Conservation (phyloP, 1,140 invertebrate species). For the Campoletis sonorensis region DNA sequence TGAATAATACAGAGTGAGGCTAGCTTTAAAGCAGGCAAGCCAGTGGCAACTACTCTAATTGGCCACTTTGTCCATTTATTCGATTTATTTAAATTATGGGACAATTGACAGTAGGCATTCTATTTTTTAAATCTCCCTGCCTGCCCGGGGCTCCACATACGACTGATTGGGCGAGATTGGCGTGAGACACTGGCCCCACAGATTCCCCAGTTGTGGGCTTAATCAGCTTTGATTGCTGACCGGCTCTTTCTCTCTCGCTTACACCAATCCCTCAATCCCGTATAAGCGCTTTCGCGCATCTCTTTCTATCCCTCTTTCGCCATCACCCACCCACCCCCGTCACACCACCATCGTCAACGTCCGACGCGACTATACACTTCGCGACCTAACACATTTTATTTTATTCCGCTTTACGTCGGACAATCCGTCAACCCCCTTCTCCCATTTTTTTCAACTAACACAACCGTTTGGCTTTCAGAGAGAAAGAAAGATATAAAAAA, state of each 20-base stretch:
- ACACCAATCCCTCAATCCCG: conserved; percentile 22
- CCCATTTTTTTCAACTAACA: background rate
- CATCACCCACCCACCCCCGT: conserved; percentile 41
- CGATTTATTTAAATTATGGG: conserved; percentile 79
- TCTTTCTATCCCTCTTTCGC: conserved; percentile 56
- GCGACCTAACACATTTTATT: conserved; percentile 61
- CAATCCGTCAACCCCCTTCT: background rate
- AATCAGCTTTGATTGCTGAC: conserved; percentile 77
- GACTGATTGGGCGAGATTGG: conserved; percentile 76
- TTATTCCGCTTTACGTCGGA: conserved; percentile 59
- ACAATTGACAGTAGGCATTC: conserved; percentile 79
- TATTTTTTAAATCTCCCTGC: conserved; percentile 78
- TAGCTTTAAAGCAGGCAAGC: conserved; percentile 69
- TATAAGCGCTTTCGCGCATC: conserved; percentile 45
- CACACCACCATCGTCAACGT: conserved; percentile 13
- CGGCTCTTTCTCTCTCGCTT: conserved; percentile 62
- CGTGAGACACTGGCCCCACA: conserved; percentile 77
- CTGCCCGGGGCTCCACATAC: conserved; percentile 63
- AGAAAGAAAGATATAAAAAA: background rate
- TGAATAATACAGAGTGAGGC: background rate
- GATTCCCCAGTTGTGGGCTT: conserved; percentile 78
- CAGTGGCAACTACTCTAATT: conserved; percentile 77
- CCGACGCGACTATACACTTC: conserved; percentile 21
- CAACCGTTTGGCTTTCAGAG: background rate
- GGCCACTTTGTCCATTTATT: conserved; percentile 78